Evolutionary conservation across 2,888 invertebrate species (phyloP), one percentile per base, ranked within the genome.

Genomic region (Habrosyne pyritoides): DNA sequence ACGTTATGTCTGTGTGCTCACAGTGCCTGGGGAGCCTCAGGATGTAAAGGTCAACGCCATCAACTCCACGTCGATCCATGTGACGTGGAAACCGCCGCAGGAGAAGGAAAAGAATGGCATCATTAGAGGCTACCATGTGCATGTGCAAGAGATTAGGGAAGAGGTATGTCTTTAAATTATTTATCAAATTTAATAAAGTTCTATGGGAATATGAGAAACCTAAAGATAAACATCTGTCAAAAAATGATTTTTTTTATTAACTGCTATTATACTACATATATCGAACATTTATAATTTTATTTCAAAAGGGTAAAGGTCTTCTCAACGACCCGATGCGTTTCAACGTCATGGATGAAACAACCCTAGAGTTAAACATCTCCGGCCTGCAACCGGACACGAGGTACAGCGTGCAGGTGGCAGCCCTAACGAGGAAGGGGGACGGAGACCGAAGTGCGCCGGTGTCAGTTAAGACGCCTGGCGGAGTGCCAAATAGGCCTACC

Each of bases 1-100:
- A 89, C 71, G 69, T 66, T 21, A 21, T 22, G 24, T 59, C 62
- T 78, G 69, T 86, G 71, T 86, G 67, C 69, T 93, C 93, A 91
- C 95, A 99, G 99, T 99, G 94, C 99, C 99, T 74, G 99, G 99
- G 67, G 97, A 98, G 91, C 99, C 99, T 51, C 97, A 97, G 88
- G 97, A 98, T 79, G 98, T 99, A 64, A 96, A 96, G 87, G 97
- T 96, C 47, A 95, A 94, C 61, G 95, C 97, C 21, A 94, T 99
- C 82, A 99, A 99, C 93, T 99, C 99, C 0, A 99, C 99, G n/a
- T 95, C 98, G 36, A 96, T 99, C 69, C 96, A 96, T 84, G 98
- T 99, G 53, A 95, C 96, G 61, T 99, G 99, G 99, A 96, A 97
- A 79, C 97, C 98, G 7, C 99, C 99, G 0, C 94, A 95, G 59